A percentile compares a stretch with the other conserved stretches of the same genome.
Evolutionary conservation across 2,113 vertebrate species (phyloP).

Genomic region (Capreolus pygargus): DNA sequence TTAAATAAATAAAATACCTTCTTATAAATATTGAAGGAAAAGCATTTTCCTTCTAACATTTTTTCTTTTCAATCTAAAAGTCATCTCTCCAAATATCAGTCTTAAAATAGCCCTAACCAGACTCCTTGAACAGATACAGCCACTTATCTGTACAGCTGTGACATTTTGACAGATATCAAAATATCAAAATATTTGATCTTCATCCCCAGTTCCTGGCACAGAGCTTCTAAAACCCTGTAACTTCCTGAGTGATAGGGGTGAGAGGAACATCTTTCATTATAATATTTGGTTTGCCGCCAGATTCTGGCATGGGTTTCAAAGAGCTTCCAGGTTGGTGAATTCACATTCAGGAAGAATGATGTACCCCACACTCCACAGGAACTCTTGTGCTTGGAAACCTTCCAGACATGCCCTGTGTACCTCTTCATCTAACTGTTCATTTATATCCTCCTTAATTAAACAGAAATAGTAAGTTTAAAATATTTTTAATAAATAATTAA

Average conservation of each 20-base stretch:
- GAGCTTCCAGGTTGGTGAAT: neutral
- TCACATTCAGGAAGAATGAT: neutral
- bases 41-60: neutral
- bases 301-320: neutral
- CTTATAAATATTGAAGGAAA: neutral
- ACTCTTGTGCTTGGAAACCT: neutral
- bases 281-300: neutral
- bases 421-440: neutral
- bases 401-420: neutral
- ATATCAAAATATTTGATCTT: neutral
- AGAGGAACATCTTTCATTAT: neutral
- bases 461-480: neutral
- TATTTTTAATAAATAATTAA: neutral
- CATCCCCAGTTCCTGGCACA: neutral
- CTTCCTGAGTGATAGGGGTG: neutral
- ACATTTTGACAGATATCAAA: neutral
- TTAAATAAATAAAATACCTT: neutral
- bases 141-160: neutral
- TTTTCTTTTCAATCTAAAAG: neutral
- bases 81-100: neutral
- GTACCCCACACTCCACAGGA: neutral
- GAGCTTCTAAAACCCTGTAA: neutral
- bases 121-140: neutral
- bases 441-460: neutral
- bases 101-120: neutral